Percentiles rank a stretch among this genome's conserved stretches.
These are phyloP conservation scores for Drosophila histrio DNA, from an alignment of 2,888 invertebrate genomes.

Conservation along the genomic window DNA sequence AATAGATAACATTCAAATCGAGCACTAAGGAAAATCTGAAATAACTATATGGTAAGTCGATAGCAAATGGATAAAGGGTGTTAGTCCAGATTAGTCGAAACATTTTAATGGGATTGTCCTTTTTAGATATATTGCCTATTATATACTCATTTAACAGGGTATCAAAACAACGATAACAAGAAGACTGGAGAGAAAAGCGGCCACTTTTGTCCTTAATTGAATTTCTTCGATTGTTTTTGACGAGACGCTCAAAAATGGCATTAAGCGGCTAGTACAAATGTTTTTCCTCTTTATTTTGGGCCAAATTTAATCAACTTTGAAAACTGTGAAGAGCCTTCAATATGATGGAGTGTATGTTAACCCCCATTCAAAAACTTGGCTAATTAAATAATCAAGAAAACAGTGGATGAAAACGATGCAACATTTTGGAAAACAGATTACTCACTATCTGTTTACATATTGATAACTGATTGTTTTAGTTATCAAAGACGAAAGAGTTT, in stretches of 20 bases:
- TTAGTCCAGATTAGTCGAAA: not conserved
- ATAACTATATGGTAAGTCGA: not conserved
- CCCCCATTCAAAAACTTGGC: not conserved
- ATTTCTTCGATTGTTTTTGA: slow-evolving; percentile 64
- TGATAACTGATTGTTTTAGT: not conserved
- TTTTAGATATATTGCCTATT: not conserved
- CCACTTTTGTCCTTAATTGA: slow-evolving; percentile 54
- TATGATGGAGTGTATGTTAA: not conserved
- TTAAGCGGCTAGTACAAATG: slow-evolving; percentile 12
- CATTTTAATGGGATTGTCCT: not conserved
- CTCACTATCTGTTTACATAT: not conserved
- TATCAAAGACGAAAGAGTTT: not conserved
- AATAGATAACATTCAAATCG: not conserved
- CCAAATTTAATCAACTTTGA: slow-evolving; percentile 1
- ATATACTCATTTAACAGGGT: not conserved
- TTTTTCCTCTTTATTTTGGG: slow-evolving; percentile 2
- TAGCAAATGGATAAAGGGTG: not conserved
- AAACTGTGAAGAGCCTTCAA: not conserved
- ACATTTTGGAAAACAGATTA: not conserved
- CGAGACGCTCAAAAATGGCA: slow-evolving; percentile 30
- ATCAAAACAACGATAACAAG: not conserved
- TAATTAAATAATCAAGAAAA: not conserved
- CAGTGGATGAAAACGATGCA: not conserved
- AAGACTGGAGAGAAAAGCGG: not conserved
- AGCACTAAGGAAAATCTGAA: too few relatives aligned